A percentile compares a stretch with the other conserved stretches of the same genome.
Evolutionary conservation across 1,140 invertebrate species (phyloP).

Genomic region (Leucophenga varia): DNA sequence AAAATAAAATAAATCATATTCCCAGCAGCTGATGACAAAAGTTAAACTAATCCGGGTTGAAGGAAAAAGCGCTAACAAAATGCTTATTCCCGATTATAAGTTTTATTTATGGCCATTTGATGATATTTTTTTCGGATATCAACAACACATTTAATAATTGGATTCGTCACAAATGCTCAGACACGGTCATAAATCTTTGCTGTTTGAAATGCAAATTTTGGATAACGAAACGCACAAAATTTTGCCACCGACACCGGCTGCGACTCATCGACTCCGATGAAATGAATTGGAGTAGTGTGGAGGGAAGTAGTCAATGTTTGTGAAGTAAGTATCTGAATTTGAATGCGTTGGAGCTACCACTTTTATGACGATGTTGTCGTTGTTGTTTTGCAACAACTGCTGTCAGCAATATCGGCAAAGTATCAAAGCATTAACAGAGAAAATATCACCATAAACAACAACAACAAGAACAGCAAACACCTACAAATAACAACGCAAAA

Average conservation of each 20-base stretch:
- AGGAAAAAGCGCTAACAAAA: conserved; percentile 24
- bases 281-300: no score
- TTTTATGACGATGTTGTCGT: conserved; percentile 3
- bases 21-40: no score
- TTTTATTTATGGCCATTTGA: conserved; percentile 51
- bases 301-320: no score
- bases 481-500: no score
- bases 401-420: conserved; percentile 45
- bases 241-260: conserved; percentile 20
- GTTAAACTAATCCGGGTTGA: no score
- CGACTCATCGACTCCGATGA: no score
- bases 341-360: no score
- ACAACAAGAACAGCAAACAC: conserved; percentile 1
- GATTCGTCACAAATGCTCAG: conserved; percentile 45
- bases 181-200: conserved; percentile 2
- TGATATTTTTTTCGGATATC: conserved; percentile 13
- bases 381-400: no score
- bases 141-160: conserved; percentile 20
- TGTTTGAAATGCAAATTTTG: conserved; percentile 50
- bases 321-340: no score
- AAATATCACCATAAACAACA: no score
- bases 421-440: conserved; percentile 41
- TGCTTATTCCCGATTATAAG: conserved; percentile 49
- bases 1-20: no score
- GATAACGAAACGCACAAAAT: conserved; percentile 21